These are phyloP conservation scores for Pseudomyrmex gracilis DNA, from an alignment of 1,140 invertebrate genomes.

Conservation along the genomic window DNA sequence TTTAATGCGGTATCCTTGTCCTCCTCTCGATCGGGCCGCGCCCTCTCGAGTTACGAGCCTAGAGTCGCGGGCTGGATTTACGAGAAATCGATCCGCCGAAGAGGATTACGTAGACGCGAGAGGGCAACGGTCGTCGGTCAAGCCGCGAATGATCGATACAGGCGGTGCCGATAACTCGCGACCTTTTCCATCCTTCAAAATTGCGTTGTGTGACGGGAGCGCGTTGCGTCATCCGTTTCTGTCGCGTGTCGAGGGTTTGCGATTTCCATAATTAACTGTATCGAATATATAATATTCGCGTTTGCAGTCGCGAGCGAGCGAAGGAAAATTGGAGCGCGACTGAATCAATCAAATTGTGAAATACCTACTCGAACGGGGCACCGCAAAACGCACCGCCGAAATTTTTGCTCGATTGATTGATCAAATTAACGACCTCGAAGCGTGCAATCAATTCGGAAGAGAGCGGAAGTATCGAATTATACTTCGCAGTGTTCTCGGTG, in stretches of 20 bases:
- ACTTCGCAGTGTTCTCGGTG: conserved; percentile 37
- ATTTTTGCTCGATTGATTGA: conserved; percentile 4
- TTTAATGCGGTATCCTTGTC: conserved; percentile 75
- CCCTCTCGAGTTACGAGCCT: conserved; percentile 52
- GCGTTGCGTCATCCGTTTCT: neutral
- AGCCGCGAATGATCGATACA: conserved; percentile 51
- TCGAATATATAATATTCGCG: neutral
- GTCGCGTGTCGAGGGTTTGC: neutral
- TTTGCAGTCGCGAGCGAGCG: neutral
- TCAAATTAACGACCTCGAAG: conserved; percentile 3
- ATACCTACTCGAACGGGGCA: neutral
- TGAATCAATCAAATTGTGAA: conserved; percentile 29
- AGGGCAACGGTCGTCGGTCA: conserved; percentile 29
- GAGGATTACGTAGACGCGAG: conserved; percentile 61
- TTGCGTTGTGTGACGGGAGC: neutral
- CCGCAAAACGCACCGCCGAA: conserved; percentile 19
- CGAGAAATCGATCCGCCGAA: conserved; percentile 62
- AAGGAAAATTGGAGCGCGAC: conserved; percentile 18
- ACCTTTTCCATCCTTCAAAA: conserved; percentile 11
- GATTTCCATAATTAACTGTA: neutral
- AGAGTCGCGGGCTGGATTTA: conserved; percentile 66
- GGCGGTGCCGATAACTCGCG: conserved; percentile 8
- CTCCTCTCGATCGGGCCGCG: conserved; percentile 25
- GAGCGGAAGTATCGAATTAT: conserved; percentile 38
- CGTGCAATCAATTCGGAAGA: conserved; percentile 25